Percentiles rank a stretch among this genome's conserved stretches.
phyloP scores from a whole-genome alignment of 2,888 invertebrate genomes.

The Agelastica alni region DNA sequence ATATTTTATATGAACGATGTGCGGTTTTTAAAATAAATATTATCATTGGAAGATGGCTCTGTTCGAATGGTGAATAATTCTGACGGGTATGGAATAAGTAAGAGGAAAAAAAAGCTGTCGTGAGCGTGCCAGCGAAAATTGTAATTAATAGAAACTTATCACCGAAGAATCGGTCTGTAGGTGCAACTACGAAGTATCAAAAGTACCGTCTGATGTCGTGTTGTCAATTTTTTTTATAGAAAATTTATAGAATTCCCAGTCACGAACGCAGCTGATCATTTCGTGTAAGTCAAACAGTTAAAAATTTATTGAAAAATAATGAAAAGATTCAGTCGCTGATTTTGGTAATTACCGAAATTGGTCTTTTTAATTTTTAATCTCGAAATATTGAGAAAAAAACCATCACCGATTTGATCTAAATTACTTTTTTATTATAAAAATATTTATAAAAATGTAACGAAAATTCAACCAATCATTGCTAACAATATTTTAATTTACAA shows the following conservation, averaged over 20 bases:
- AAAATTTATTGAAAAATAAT: conserved; percentile 14
- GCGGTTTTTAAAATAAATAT: too few relatives aligned
- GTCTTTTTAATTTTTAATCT: not conserved
- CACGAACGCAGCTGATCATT: conserved; percentile 17
- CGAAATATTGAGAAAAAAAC: not conserved
- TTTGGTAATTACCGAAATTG: conserved; percentile 5
- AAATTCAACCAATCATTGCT: too few relatives aligned
- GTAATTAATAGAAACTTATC: conserved; percentile 12
- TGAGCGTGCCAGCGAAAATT: conserved; percentile 1
- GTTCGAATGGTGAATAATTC: too few relatives aligned
- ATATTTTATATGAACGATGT: too few relatives aligned
- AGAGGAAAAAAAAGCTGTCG: not conserved
- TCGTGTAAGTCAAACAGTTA: conserved; percentile 14
- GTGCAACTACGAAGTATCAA: conserved; percentile 17
- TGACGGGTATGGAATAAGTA: not conserved
- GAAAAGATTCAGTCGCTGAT: conserved; percentile 5
- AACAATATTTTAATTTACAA: too few relatives aligned
- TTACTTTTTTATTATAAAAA: not conserved
- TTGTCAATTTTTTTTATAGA: conserved; percentile 11
- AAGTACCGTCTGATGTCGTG: conserved; percentile 11
- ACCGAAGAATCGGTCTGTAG: conserved; percentile 7
- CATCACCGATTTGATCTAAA: not conserved
- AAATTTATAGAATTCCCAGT: conserved; percentile 16
- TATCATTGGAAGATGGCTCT: too few relatives aligned
- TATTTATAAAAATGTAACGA: too few relatives aligned